Evolutionary conservation across 2,113 vertebrate species (phyloP).

Genomic region (Mus pahari): DNA sequence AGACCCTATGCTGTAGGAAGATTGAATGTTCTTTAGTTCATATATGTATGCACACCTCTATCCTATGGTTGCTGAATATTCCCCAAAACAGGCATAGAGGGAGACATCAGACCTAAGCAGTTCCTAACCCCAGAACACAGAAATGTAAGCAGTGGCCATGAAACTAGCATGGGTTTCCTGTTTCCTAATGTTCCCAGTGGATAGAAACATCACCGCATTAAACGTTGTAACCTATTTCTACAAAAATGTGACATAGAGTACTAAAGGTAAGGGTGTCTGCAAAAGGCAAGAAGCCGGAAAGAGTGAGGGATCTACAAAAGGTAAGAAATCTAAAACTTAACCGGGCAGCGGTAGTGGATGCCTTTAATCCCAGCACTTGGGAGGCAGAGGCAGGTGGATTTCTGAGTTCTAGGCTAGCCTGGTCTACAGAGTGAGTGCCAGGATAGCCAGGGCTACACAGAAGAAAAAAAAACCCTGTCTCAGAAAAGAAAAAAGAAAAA

Average conservation of each 20-base stretch:
- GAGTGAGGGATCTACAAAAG: not conserved
- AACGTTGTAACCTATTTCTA: fast-evolving
- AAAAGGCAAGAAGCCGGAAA: not conserved
- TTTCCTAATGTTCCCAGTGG: not conserved
- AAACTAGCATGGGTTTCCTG: not conserved
- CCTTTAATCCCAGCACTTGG: too few species aligned
- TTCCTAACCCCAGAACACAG: not conserved
- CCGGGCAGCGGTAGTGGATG: too few species aligned
- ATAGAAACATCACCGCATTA: not conserved
- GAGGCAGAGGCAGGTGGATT: too few species aligned
- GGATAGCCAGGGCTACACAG: too few species aligned
- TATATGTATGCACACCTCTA: too few species aligned
- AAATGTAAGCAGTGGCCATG: not conserved
- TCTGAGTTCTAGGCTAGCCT: too few species aligned
- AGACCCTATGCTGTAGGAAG: not conserved
- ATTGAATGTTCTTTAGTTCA: not conserved
- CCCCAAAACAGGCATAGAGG: not conserved
- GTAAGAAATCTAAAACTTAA: fast-evolving
- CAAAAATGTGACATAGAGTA: not conserved
- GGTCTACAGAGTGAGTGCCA: too few species aligned
- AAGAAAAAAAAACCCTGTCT: too few species aligned
- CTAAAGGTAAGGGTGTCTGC: not conserved
- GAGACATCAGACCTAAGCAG: not conserved
- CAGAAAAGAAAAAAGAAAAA: too few species aligned
- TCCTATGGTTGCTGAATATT: too few species aligned